Conservation (phyloP, 2,888 invertebrate genomes). For the Vandiemenella viatica region DNA sequence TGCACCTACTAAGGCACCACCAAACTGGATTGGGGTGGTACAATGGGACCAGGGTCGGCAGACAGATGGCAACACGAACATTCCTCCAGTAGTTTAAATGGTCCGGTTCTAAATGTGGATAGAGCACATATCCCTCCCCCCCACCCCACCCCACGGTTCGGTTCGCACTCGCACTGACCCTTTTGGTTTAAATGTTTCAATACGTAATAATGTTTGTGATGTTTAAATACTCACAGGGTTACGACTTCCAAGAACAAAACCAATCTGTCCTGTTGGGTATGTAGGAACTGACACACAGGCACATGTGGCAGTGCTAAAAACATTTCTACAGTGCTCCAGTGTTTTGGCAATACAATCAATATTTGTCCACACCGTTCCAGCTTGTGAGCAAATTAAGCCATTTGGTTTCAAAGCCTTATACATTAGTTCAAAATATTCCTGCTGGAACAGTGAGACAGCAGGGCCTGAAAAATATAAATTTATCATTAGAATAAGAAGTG, state of each 20-base stretch:
- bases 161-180: too few species aligned
- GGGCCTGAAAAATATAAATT: constrained; percentile 36
- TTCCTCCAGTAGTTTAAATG: too few species aligned
- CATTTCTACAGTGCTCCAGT: constrained; percentile 53
- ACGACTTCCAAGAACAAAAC: constrained; percentile 77
- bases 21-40: too few species aligned
- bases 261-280: constrained; percentile 94
- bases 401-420: constrained; percentile 65
- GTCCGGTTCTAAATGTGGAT: too few species aligned
- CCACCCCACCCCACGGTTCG: too few species aligned
- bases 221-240: constrained; percentile 38
- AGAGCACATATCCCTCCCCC: too few species aligned
- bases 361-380: constrained; percentile 59
- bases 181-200: too few species aligned
- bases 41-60: too few species aligned
- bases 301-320: constrained; percentile 68
- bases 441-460: constrained; percentile 54
- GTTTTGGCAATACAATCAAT: constrained; percentile 62
- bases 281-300: constrained; percentile 79
- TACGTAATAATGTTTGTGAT: too few species aligned
- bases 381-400: constrained; percentile 92
- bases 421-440: constrained; percentile 71
- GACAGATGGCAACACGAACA: too few species aligned
- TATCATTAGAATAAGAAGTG: background rate
- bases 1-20: too few species aligned